A percentile compares a stretch with the other conserved stretches of the same genome.
Evolutionary conservation across 2,888 invertebrate genomes (phyloP).

Genomic region (Drosophila stalkeri): DNA sequence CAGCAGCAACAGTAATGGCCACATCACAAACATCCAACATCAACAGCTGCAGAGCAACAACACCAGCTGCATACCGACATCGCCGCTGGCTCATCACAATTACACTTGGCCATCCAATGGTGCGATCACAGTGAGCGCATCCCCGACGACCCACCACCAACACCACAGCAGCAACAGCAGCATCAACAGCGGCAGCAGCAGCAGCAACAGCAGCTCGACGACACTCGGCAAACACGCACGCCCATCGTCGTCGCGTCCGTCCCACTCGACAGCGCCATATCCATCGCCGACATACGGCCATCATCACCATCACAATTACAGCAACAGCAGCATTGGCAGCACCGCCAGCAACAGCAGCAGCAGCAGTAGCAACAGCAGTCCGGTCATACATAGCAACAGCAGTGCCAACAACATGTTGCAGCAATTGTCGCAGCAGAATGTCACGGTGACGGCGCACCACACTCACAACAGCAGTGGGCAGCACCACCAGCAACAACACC

Average conservation of each 20-base stretch:
- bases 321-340: slow-evolving; percentile 60
- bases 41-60: slow-evolving; percentile 79
- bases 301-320: slow-evolving; percentile 78
- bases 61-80: slow-evolving; percentile 83
- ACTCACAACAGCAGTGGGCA: slow-evolving; percentile 45
- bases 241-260: slow-evolving; percentile 88
- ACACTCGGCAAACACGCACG: slow-evolving; percentile 90
- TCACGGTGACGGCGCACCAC: slow-evolving; percentile 83
- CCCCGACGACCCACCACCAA: slow-evolving; percentile 56
- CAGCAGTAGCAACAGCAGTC: slow-evolving; percentile 81
- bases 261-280: slow-evolving; percentile 86
- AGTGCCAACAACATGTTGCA: slow-evolving; percentile 83
- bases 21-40: slow-evolving; percentile 76
- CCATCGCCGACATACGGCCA: slow-evolving; percentile 85
- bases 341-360: slow-evolving; percentile 58
- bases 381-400: slow-evolving; percentile 76
- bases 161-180: slow-evolving; percentile 26
- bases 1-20: slow-evolving; percentile 59
- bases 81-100: slow-evolving; percentile 84
- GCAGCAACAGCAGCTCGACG: slow-evolving; percentile 56
- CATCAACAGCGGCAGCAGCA: slow-evolving; percentile 26
- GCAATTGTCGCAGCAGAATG: slow-evolving; percentile 83
- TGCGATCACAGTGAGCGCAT: slow-evolving; percentile 61
- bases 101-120: slow-evolving; percentile 83
- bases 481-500: slow-evolving; percentile 63